Base-by-base conservation (phyloP, 2,113 vertebrate species). In the Heterochromis multidens region DNA sequence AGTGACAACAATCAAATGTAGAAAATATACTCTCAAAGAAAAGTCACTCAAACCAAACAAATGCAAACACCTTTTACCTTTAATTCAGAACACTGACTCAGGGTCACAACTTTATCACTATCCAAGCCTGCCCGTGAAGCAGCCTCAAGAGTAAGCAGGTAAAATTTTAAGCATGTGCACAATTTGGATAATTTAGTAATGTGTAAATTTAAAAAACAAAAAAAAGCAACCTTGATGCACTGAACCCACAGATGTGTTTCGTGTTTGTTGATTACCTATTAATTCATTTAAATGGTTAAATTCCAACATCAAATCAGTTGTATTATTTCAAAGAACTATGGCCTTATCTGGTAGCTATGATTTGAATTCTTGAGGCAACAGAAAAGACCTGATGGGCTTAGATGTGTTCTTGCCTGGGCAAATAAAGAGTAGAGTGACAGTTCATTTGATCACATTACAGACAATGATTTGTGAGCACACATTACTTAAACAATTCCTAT, bases 401-500 rank as follows among this genome's bases (percentile, higher is more conserved):
- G 37, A 40, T 2, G 25, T 63, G 16, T 56, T 78, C 3, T 54
- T 16, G 13, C 58, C 46, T 23, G 56, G 12, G 11, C 12, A 14
- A 6, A 83, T 56, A 23, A 60, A 72, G 70, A 4, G 29, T 4
- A 60, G 4, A 83, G 37, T 23, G 8, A 37, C 13, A 74, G 46
- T 57, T 87, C 1, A 77, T 82, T n/a, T 78, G 43, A 33, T 52
- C 59, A 49, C 60, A 57, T 43, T 13, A 52, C 16, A 80, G 62
- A 43, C 3, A 19, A 49, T 3, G 25, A 87, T 86, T 67, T n/a
- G 54, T 14, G 79, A 74, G 33, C 23, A 14, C 23, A 23, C 65
- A 29, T 9, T 37, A 40, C 27, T 74, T 78, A 83, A 84, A 79
- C 43, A 37, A 84, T 91, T 87, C 87, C 40, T 14, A 11, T 61